A percentile compares a stretch with the other conserved stretches of the same genome.
phyloP scores from a whole-genome alignment of 2,888 invertebrate genomes.

The Melipona beecheii region DNA sequence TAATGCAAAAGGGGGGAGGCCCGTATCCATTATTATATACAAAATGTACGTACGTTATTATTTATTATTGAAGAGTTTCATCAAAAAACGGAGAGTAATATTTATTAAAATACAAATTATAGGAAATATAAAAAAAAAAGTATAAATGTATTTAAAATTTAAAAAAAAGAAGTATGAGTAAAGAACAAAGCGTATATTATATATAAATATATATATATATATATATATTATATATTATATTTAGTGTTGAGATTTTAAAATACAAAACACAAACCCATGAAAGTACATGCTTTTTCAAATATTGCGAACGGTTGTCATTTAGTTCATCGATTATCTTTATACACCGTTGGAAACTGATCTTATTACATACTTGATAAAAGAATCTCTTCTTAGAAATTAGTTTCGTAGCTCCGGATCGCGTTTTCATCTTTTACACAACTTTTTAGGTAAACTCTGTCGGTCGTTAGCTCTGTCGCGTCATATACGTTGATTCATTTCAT shows the following conservation, averaged over 20 bases:
- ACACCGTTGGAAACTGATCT: slow-evolving; percentile 31
- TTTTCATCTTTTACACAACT: slow-evolving; percentile 24
- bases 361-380: not conserved
- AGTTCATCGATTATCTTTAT: slow-evolving; percentile 61
- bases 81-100: slow-evolving; percentile 66
- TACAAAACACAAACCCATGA: slow-evolving; percentile 83
- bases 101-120: slow-evolving; percentile 61
- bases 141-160: slow-evolving; percentile 65
- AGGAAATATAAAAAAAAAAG: slow-evolving; percentile 58
- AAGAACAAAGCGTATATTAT: slow-evolving; percentile 70
- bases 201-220: slow-evolving; percentile 57
- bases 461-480: slow-evolving; percentile 18
- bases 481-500: slow-evolving; percentile 18
- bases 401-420: slow-evolving; percentile 6
- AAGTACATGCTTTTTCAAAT: slow-evolving; percentile 82
- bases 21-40: slow-evolving; percentile 57
- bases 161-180: slow-evolving; percentile 62
- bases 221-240: slow-evolving; percentile 73
- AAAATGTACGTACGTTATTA: slow-evolving; percentile 66
- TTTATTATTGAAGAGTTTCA: slow-evolving; percentile 76
- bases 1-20: slow-evolving; percentile 22
- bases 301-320: slow-evolving; percentile 68
- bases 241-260: slow-evolving; percentile 80
- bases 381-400: slow-evolving; percentile 22
- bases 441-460: slow-evolving; percentile 22